phyloP scores from a whole-genome alignment of 1,140 invertebrate species.

The Drosophila mojavensis region DNA sequence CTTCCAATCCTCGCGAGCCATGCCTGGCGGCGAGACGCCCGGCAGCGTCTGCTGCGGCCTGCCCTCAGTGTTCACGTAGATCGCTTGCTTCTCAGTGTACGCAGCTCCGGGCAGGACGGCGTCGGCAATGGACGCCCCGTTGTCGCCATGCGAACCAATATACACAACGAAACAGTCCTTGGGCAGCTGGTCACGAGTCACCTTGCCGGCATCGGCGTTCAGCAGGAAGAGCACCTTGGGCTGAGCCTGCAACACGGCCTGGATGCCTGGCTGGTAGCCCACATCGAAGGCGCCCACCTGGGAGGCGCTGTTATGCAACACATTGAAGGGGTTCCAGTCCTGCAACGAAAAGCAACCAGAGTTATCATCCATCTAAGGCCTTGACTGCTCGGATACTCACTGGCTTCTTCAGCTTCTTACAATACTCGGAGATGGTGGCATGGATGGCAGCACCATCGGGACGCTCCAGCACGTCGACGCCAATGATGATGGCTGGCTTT shows the following conservation, averaged over 20 bases:
- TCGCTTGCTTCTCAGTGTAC: constrained; percentile 98
- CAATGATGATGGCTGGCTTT: constrained; percentile 96
- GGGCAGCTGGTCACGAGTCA: constrained; percentile 91
- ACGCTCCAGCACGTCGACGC: constrained; percentile 92
- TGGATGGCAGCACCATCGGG: constrained; percentile 92
- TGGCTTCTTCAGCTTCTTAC: constrained; percentile 85
- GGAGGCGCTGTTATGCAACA: constrained; percentile 94
- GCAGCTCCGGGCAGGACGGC: constrained; percentile 97
- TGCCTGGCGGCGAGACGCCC: constrained; percentile 96
- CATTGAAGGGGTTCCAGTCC: constrained; percentile 92
- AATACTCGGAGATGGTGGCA: constrained; percentile 90
- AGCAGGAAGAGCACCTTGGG: constrained; percentile 95
- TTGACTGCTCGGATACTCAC: constrained; percentile 59
- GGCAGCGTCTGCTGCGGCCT: constrained; percentile 96
- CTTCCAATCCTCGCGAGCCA: constrained; percentile 99
- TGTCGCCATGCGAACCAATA: constrained; percentile 98
- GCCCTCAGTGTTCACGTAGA: constrained; percentile 99
- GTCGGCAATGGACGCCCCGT: constrained; percentile 96
- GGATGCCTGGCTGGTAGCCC: constrained; percentile 94
- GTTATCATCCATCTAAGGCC: background rate
- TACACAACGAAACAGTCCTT: constrained; percentile 96
- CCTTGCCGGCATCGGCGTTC: constrained; percentile 94
- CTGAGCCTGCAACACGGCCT: constrained; percentile 87
- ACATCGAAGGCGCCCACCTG: constrained; percentile 98
- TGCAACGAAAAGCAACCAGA: constrained; percentile 26